Evolutionary conservation across 1,140 invertebrate genomes (phyloP).

Genomic region (Zaprionus gabonicus): DNA sequence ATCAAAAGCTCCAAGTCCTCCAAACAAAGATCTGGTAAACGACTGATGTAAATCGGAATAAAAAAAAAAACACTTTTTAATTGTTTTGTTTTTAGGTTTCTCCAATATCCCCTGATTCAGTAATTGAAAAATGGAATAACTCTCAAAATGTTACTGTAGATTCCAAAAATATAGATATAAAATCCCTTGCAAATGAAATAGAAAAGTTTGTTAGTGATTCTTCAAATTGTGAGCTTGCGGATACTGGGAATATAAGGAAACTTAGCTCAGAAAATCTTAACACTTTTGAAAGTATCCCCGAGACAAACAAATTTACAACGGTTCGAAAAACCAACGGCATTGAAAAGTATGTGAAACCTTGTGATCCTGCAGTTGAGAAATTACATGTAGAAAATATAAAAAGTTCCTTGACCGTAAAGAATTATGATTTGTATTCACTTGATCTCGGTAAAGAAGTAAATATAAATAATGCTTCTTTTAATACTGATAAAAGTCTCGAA

Average conservation of each 20-base stretch:
- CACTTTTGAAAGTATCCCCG: background rate
- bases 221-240: background rate
- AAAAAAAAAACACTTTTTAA: background rate
- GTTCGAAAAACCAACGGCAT: background rate
- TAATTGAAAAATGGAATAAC: background rate
- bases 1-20: slow-evolving; percentile 48
- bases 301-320: background rate
- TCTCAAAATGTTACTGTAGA: slow-evolving; percentile 2
- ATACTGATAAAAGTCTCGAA: background rate
- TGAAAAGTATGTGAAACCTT: background rate
- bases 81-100: slow-evolving; percentile 16
- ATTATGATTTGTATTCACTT: background rate
- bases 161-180: slow-evolving; percentile 58
- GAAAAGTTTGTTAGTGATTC: slow-evolving; percentile 73
- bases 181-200: slow-evolving; percentile 77
- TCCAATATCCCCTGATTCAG: background rate
- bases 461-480: background rate
- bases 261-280: background rate
- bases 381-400: background rate
- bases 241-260: background rate
- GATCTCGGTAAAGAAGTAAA: background rate
- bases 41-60: background rate
- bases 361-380: background rate
- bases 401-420: background rate
- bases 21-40: slow-evolving; percentile 47